Evolutionary conservation across 2,113 vertebrate species (phyloP), one percentile per base, ranked within the genome.

Genomic region (Hiodon tergisus): DNA sequence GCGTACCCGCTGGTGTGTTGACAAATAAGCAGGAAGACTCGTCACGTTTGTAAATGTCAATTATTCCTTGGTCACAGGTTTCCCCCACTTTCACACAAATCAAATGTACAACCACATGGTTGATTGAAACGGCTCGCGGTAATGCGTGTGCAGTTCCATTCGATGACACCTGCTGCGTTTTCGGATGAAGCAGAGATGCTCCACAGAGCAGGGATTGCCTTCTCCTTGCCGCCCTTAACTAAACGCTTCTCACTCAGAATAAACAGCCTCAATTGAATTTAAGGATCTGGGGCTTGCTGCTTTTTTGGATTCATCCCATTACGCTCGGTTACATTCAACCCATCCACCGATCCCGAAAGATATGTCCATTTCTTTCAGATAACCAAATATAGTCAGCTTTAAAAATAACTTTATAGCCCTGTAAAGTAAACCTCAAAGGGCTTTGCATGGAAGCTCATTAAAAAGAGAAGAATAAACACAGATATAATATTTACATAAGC

Each of bases 231-330:
- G 46, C 16, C 13, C 13, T 73, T 65, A 73, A 54, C 14, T 9
- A 52, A 52, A 52, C 2, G 7, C 67, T 51, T 50, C 16, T 46
- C 55, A 8, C 0, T 60, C 5, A 58, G 47, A 59, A 31, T 59
- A 60, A 71, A 11, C 46, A 31, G 61, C 8, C 51, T 73, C 65
- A 73, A 65, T 8, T 55, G 50, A 51, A 65, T 65, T 4, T 63
- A 51, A 65, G 11, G 47, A 55, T 4, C 50, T 53, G 7, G 16
- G 50, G 8, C 72, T 73, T 13, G 50, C 3, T 0, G 5, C 60
- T n/a, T 17, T 68, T 60, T 59, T 48, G 14, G 50, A 55, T 31
- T 59, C 9, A 52, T 52, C 67, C 67, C 4, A 31, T 52, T 4
- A 57, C 55, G 11, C 10, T 17, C 46, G 47, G 67, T 68, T 50